phyloP scores from a whole-genome alignment of 1,140 invertebrate genomes.

The Drosophila santomea region DNA sequence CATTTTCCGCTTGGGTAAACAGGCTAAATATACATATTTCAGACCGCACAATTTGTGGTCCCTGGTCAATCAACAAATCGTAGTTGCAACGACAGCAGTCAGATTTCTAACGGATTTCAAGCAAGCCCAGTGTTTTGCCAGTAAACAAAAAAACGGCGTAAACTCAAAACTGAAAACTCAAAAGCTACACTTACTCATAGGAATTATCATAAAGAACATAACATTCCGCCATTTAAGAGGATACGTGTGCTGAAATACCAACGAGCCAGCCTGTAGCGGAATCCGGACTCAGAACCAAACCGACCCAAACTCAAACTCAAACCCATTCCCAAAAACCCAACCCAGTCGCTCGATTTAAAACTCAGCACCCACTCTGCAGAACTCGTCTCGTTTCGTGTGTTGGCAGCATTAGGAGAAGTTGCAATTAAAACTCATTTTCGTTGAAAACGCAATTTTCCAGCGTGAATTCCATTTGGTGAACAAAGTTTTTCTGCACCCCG shows the following conservation, averaged over 20 bases:
- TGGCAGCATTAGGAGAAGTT: slow-evolving; percentile 75
- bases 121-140: slow-evolving; percentile 11
- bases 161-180: slow-evolving; percentile 1
- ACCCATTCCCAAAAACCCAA: not conserved
- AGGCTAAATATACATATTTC: slow-evolving; percentile 51
- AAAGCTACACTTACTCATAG: slow-evolving; percentile 41
- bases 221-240: slow-evolving; percentile 65
- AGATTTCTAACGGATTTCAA: slow-evolving; percentile 48
- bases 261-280: slow-evolving; percentile 24
- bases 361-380: slow-evolving; percentile 14
- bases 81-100: slow-evolving; percentile 46
- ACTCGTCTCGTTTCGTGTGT: slow-evolving; percentile 39
- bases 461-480: slow-evolving; percentile 73
- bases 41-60: slow-evolving; percentile 48
- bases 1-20: slow-evolving; percentile 49
- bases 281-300: slow-evolving; percentile 10
- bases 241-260: slow-evolving; percentile 57
- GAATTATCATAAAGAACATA: slow-evolving; percentile 79
- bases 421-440: slow-evolving; percentile 83
- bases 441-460: slow-evolving; percentile 76
- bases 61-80: slow-evolving; percentile 22
- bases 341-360: slow-evolving; percentile 11
- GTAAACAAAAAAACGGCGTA: not conserved
- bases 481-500: slow-evolving; percentile 24
- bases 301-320: not conserved